Evolutionary conservation across 2,113 vertebrate species (phyloP), one percentile per base, ranked within the genome.

Genomic region (Siniperca chuatsi): DNA sequence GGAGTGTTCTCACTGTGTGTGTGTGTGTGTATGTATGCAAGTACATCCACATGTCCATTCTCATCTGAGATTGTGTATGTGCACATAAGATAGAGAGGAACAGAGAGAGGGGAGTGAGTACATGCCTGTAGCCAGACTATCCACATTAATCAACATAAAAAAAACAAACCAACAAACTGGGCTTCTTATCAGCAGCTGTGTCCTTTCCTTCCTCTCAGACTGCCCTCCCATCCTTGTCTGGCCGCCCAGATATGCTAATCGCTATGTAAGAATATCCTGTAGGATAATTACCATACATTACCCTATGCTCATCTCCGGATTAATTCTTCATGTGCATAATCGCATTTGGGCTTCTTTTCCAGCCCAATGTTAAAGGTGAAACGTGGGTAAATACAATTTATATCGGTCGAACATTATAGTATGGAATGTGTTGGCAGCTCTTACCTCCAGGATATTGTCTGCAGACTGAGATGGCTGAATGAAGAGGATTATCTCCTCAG

Each of bases 251-350:
- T 98, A 99, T 98, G 97, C 97, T 97, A 98, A 99, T 98, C 95
- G 94, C 95, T 87, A 93, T 95, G 96, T 96, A 97, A 97, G 97
- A 97, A 97, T 97, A 98, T 97, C 96, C 97, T 97, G 97, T 97
- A 96, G 96, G 96, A 96, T 97, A 97, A 98, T 99, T 98, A 98
- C 97, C 97, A 98, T 97, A 97, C 95, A 97, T 96, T 97, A 97
- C 97, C 96, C 93, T 92, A 91, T 96, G 96, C 96, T 98, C 97
- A 97, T 97, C 97, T 97, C 95, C 90, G 96, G 97, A 98, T 98
- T 98, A 99, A 98, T 98, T 97, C 97, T 97, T 97, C 97, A 96
- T 97, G 96, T 98, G 97, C 97, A 97, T 99, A 98, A 99, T 99
- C 97, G 92, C 97, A 97, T 98, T 98, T 97, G 96, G 97, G 86